phyloP scores from a whole-genome alignment of 2,888 invertebrate genomes.

The Pseudoips prasinana region DNA sequence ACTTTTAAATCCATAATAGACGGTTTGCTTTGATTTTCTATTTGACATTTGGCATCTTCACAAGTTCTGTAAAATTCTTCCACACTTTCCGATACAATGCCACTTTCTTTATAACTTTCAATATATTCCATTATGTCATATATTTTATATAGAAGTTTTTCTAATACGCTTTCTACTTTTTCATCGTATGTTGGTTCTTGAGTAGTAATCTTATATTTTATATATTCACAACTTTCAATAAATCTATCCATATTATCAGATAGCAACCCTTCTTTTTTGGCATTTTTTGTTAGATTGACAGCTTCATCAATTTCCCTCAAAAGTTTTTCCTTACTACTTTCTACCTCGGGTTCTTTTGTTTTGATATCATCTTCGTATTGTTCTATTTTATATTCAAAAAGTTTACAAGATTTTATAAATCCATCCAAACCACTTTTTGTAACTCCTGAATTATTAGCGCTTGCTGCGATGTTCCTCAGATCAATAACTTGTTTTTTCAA shows the following conservation, averaged over 20 bases:
- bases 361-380: slow-evolving; percentile 27
- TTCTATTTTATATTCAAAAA: slow-evolving; percentile 39
- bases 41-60: no score
- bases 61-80: slow-evolving; percentile 37
- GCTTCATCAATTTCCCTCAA: slow-evolving; percentile 36
- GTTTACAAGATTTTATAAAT: slow-evolving; percentile 37
- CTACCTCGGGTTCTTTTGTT: no score
- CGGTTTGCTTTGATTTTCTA: no score
- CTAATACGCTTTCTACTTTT: slow-evolving; percentile 9
- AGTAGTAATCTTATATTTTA: slow-evolving; percentile 35
- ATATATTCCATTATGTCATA: slow-evolving; percentile 36
- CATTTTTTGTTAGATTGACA: slow-evolving; percentile 34
- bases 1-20: no score
- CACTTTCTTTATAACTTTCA: slow-evolving; percentile 34
- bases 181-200: slow-evolving; percentile 5
- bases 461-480: slow-evolving; percentile 31
- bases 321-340: slow-evolving; percentile 12
- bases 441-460: slow-evolving; percentile 23
- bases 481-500: slow-evolving; percentile 29
- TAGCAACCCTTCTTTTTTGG: slow-evolving; percentile 35
- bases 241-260: slow-evolving; percentile 37
- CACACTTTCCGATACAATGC: slow-evolving; percentile 28
- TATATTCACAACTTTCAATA: slow-evolving; percentile 38
- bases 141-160: slow-evolving; percentile 32
- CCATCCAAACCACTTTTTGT: slow-evolving; percentile 27